These are phyloP conservation scores for Leptocoma aspasia DNA, from an alignment of 2,113 vertebrate species.

Conservation along the genomic window DNA sequence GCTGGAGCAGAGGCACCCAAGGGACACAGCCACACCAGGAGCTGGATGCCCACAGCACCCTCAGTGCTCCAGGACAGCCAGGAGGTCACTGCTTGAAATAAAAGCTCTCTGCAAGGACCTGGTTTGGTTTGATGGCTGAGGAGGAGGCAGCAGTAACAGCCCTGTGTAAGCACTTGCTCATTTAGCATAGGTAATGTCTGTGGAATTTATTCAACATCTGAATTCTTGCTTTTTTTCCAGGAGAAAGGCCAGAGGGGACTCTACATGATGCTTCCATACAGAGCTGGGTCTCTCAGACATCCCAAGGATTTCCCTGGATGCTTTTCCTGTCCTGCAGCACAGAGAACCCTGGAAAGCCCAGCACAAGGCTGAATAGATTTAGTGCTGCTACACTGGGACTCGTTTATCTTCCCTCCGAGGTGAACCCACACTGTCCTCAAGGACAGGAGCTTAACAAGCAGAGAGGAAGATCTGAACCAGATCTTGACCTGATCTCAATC, in stretches of 20 bases:
- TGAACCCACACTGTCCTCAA: not conserved
- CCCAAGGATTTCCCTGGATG: not conserved
- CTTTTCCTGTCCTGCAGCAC: not conserved
- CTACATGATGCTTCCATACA: not conserved
- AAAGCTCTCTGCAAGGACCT: not conserved
- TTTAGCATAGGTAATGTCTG: not conserved
- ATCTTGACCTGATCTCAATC: not conserved
- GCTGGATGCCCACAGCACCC: not conserved
- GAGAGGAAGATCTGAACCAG: not conserved
- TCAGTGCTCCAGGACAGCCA: not conserved
- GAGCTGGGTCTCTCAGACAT: not conserved
- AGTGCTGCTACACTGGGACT: not conserved
- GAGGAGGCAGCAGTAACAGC: not conserved
- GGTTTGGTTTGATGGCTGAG: not conserved
- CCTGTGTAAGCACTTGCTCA: not conserved
- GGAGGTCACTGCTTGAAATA: not conserved
- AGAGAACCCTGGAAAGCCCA: not conserved
- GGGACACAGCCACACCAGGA: not conserved
- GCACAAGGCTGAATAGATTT: not conserved
- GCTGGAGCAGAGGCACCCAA: not conserved
- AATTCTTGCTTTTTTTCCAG: constrained; percentile 5
- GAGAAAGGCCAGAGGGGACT: not conserved
- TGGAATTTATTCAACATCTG: not conserved
- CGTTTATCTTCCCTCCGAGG: constrained; percentile 2
- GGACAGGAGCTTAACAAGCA: not conserved